Evolutionary conservation across 2,113 vertebrate species (phyloP).

Genomic region (Xenopus borealis): DNA sequence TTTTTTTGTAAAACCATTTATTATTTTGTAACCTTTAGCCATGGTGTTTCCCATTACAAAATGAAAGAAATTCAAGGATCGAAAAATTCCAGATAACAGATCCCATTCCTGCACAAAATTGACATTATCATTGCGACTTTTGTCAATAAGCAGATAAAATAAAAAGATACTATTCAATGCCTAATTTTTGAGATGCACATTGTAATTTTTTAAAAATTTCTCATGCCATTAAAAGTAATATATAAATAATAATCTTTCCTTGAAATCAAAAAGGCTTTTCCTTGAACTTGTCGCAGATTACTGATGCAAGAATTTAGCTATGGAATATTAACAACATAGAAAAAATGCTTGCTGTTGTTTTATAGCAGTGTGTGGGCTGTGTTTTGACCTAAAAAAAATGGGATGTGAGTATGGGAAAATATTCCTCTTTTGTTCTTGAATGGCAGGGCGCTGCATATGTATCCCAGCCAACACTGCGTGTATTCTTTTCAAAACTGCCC

Average conservation of each 20-base stretch:
- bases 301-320: slow-evolving; percentile 38
- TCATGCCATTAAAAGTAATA: too few species aligned
- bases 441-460: slow-evolving; percentile 28
- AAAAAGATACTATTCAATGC: too few species aligned
- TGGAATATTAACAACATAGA: slow-evolving; percentile 32
- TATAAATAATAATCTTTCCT: neutral
- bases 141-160: too few species aligned
- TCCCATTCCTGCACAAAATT: too few species aligned
- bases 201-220: too few species aligned
- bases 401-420: slow-evolving; percentile 45
- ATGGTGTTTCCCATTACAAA: too few species aligned
- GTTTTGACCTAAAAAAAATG: slow-evolving; percentile 35
- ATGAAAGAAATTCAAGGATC: too few species aligned
- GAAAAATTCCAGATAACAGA: too few species aligned
- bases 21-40: too few species aligned
- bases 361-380: slow-evolving; percentile 38
- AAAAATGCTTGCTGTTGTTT: slow-evolving; percentile 44
- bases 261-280: neutral
- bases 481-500: slow-evolving; percentile 25
- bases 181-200: too few species aligned
- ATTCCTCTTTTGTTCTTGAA: slow-evolving; percentile 39
- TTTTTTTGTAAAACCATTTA: too few species aligned
- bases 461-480: slow-evolving; percentile 38
- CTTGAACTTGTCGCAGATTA: slow-evolving; percentile 4
- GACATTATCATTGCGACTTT: too few species aligned